Percentiles rank a stretch among this genome's conserved stretches.
Evolutionary conservation across 2,888 invertebrate species (phyloP).

Genomic region (Pyralis farinalis): DNA sequence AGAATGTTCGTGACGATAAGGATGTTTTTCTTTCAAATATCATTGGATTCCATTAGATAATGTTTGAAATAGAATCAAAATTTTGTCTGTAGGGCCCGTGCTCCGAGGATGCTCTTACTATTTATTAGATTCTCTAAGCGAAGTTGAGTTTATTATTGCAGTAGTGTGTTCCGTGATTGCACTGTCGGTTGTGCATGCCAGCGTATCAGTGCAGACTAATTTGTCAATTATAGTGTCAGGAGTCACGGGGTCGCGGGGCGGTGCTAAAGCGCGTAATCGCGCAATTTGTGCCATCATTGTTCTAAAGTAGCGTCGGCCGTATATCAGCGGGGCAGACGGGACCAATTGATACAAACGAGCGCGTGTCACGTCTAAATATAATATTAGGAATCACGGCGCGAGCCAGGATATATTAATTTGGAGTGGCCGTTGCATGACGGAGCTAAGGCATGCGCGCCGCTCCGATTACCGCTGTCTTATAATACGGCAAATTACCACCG

Average conservation of each 20-base stretch:
- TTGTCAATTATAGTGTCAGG: slow-evolving; percentile 55
- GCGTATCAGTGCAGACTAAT: slow-evolving; percentile 59
- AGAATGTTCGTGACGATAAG: too few relatives aligned
- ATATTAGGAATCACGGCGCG: slow-evolving; percentile 81
- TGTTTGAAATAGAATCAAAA: too few relatives aligned
- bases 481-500: too few relatives aligned
- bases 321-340: slow-evolving; percentile 76
- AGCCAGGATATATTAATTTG: slow-evolving; percentile 81
- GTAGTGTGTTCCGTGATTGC: slow-evolving; percentile 34
- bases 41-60: too few relatives aligned
- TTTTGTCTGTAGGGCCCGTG: too few relatives aligned
- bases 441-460: slow-evolving; percentile 37
- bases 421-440: slow-evolving; percentile 66
- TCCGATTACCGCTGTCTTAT: slow-evolving; percentile 23
- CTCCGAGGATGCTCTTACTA: too few relatives aligned
- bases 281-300: slow-evolving; percentile 79
- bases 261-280: slow-evolving; percentile 66
- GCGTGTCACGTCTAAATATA: slow-evolving; percentile 81
- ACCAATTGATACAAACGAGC: slow-evolving; percentile 80
- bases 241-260: slow-evolving; percentile 58
- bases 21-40: too few relatives aligned
- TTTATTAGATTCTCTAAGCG: too few relatives aligned
- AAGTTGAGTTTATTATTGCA: too few relatives aligned
- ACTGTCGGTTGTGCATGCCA: slow-evolving; percentile 47
- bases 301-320: slow-evolving; percentile 78